A percentile compares a stretch with the other conserved stretches of the same genome.
Evolutionary conservation across 1,140 invertebrate species (phyloP).

Genomic region (Planococcus citri): DNA sequence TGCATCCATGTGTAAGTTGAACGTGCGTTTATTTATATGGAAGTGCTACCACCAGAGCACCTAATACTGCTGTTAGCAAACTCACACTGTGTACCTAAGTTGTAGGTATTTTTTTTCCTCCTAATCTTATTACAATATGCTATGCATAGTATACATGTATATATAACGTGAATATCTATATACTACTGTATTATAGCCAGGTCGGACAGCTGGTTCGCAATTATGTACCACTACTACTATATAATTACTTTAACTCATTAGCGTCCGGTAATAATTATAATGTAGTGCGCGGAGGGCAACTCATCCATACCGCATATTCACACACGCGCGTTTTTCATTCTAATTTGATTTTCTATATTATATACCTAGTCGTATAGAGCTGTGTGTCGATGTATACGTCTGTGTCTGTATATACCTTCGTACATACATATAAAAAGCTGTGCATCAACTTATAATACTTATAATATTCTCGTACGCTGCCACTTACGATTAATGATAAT

Average conservation of each 20-base stretch:
- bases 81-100: background rate
- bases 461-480: background rate
- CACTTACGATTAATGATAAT: constrained; percentile 11
- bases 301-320: constrained; percentile 17
- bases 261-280: constrained; percentile 19
- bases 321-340: constrained; percentile 10
- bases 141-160: too few species aligned
- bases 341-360: constrained; percentile 19
- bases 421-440: too few species aligned
- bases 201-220: constrained; percentile 14
- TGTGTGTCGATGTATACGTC: too few species aligned
- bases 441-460: too few species aligned
- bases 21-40: too few species aligned
- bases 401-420: too few species aligned
- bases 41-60: background rate
- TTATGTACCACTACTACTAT: constrained; percentile 18
- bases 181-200: background rate
- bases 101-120: too few species aligned
- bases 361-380: too few species aligned
- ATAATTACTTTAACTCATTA: constrained; percentile 20
- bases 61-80: background rate
- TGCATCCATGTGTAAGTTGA: too few species aligned
- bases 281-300: constrained; percentile 4
- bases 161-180: too few species aligned
- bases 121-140: constrained; percentile 1